Conservation (phyloP, 2,113 vertebrate species). For the Cheilinus undulatus region DNA sequence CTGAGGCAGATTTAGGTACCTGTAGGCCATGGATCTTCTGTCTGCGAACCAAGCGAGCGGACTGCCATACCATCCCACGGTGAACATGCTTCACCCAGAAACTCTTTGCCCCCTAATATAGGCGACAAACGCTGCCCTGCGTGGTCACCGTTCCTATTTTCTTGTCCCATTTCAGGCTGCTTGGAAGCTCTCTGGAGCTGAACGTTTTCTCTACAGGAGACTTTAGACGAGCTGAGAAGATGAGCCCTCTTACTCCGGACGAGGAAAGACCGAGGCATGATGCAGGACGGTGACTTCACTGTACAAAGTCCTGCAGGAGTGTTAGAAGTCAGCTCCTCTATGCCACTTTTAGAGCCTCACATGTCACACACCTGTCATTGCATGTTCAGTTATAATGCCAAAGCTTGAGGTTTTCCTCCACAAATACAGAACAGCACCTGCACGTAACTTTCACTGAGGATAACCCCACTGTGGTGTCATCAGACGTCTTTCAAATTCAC, state of each 20-base stretch:
- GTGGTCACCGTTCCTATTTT: neutral
- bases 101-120: neutral
- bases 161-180: neutral
- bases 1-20: constrained; percentile 33
- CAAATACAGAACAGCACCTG: constrained; percentile 72
- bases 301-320: constrained; percentile 35
- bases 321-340: constrained; percentile 34
- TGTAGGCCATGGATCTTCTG: constrained; percentile 29
- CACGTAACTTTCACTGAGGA: constrained; percentile 47
- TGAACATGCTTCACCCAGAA: constrained; percentile 5
- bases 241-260: constrained; percentile 78
- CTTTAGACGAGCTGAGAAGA: neutral
- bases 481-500: constrained; percentile 46
- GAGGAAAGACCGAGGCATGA: constrained; percentile 84
- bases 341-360: constrained; percentile 19
- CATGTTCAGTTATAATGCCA: constrained; percentile 80
- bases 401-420: constrained; percentile 79
- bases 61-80: constrained; percentile 10
- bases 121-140: constrained; percentile 5
- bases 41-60: neutral
- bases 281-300: constrained; percentile 6
- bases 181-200: neutral
- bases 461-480: constrained; percentile 39
- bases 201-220: neutral
- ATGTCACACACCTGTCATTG: constrained; percentile 71